Conservation (phyloP, 2,888 invertebrate species). For the Corbicula japonica region DNA sequence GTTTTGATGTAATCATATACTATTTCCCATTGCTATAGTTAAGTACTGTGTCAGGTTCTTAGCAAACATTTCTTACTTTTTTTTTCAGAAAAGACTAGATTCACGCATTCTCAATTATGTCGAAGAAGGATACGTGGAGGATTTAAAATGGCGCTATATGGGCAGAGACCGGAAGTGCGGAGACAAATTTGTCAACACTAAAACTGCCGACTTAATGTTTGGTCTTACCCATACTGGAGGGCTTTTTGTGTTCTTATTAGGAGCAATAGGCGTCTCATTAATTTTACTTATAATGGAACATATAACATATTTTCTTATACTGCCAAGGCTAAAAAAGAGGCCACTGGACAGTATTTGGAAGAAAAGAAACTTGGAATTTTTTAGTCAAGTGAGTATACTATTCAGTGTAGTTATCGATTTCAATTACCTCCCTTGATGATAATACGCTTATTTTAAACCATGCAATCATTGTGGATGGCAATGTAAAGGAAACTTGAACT, state of each 20-base stretch:
- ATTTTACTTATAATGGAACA: conserved; percentile 94
- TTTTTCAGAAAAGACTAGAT: conserved; percentile 92
- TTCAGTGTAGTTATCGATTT: background rate
- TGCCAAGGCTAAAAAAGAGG: conserved; percentile 93
- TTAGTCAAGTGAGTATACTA: conserved; percentile 92
- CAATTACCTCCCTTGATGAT: no score
- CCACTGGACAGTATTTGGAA: conserved; percentile 96
- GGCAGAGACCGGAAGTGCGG: conserved; percentile 87
- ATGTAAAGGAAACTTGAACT: no score
- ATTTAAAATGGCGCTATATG: conserved; percentile 78
- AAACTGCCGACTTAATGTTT: conserved; percentile 73
- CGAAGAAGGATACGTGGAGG: conserved; percentile 81
- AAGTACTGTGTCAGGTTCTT: no score
- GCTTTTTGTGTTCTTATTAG: conserved; percentile 80
- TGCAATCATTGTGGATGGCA: no score
- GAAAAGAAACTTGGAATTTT: conserved; percentile 96
- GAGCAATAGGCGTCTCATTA: conserved; percentile 79
- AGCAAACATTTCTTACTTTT: no score
- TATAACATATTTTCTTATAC: conserved; percentile 95
- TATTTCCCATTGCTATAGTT: no score
- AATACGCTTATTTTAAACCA: no score
- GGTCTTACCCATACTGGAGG: conserved; percentile 78
- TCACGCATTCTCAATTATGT: conserved; percentile 92
- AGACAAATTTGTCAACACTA: conserved; percentile 66
- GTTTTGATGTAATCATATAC: no score